Percentiles rank a stretch among this genome's conserved stretches.
Evolutionary conservation across 2,113 vertebrate species (phyloP).

Genomic region (Aegithalos caudatus): DNA sequence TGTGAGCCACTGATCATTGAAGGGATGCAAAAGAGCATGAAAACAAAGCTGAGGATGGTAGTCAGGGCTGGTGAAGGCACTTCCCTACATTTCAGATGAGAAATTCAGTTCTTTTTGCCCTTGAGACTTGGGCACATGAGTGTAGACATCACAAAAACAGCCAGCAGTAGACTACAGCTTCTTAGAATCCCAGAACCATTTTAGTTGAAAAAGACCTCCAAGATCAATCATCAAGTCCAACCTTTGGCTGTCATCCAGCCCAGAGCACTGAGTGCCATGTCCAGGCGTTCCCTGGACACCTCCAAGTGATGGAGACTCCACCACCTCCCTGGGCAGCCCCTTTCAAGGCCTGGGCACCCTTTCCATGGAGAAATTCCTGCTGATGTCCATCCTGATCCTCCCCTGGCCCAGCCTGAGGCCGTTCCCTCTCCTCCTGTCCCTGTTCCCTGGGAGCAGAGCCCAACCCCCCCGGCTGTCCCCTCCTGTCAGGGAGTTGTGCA

Average conservation of each 20-base stretch:
- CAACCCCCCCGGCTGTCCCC: fast-evolving
- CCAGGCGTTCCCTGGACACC: fast-evolving
- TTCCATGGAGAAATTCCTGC: background rate
- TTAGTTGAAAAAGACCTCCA: background rate
- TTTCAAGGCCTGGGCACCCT: background rate
- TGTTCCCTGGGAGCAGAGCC: background rate
- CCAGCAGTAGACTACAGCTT: background rate
- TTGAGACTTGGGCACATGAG: background rate
- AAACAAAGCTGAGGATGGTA: background rate
- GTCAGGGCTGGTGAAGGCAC: fast-evolving
- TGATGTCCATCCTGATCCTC: fast-evolving
- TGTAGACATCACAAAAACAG: background rate
- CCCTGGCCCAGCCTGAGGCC: background rate
- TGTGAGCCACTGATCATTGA: background rate
- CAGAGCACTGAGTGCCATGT: fast-evolving
- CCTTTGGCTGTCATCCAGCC: background rate
- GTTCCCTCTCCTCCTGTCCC: background rate
- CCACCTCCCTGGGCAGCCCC: background rate
- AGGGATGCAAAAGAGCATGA: background rate
- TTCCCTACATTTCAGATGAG: background rate
- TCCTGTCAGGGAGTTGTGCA: background rate
- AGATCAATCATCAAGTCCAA: too few relatives aligned
- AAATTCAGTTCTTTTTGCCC: background rate
- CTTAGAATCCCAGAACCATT: background rate
- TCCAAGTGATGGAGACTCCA: background rate